Evolutionary conservation across 2,888 invertebrate species (phyloP), one percentile per base, ranked within the genome.

Genomic region (Serripes groenlandicus): DNA sequence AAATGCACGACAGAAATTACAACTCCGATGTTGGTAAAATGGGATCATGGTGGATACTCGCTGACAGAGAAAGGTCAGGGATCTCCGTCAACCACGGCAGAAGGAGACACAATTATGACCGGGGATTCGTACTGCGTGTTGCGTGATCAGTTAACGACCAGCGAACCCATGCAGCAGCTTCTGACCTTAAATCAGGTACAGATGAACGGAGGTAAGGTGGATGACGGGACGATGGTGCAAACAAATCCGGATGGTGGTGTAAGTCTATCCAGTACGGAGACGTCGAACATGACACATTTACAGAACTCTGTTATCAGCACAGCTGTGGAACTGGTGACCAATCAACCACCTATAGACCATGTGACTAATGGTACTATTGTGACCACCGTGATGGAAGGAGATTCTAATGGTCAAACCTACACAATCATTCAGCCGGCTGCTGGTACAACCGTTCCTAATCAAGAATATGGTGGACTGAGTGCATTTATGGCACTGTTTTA

Each of bases 401-500:
- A 80, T 34, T 54, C 35, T 32, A 71, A 49, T 11, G 23, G 78
- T 15, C 81, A 82, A 0, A 76, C 85, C 21, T 83, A 82, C 69
- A 80, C 78, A 37, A 81, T 85, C 28, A 72, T 81, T 49, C 74
- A 83, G 56, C 60, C 66, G 3, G 28, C 85, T 21, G 28, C 83
- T 30, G 35, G 83, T 70, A 32, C 66, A 18, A 52, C 78, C 52
- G 62, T 66, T 32, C 69, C 75, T 7, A 70, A 75, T 66, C 83
- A 88, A 32, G 88, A 90, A 60, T 90, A 87, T 80, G 85, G 87
- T 1, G 86, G 88, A 0, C 84, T 90, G 7, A 79, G 88, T 82
- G 88, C 89, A 11, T 90, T 91, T 37, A 91, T 91, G 89, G 86
- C 91, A 32, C 69, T 89, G 37, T 88, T 91, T 69, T 91, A 81